A percentile compares a stretch with the other conserved stretches of the same genome.
Conservation (phyloP, 2,113 vertebrate species). For the Dascyllus trimaculatus region DNA sequence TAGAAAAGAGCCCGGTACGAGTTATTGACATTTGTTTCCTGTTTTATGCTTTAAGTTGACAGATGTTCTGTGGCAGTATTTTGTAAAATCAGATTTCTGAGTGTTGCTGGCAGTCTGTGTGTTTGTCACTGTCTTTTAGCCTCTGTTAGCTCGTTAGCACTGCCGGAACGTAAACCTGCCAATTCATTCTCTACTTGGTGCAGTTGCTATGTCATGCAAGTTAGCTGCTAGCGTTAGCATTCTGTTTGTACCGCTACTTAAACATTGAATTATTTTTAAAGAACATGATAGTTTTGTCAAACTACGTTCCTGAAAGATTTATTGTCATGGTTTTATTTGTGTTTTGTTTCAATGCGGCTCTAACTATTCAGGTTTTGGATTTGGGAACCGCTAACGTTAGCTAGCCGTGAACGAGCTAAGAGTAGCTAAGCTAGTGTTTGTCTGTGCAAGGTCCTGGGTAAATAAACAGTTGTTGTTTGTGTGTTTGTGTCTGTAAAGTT, state of each 20-base stretch:
- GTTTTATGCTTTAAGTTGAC: not conserved
- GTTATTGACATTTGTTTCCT: slow-evolving; percentile 21
- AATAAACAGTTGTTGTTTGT: not conserved
- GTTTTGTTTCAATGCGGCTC: not conserved
- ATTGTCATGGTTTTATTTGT: not conserved
- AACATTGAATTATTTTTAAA: not conserved
- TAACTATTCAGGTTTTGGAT: fast-evolving
- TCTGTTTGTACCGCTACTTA: not conserved
- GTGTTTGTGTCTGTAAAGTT: too few relatives aligned
- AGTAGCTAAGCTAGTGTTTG: slow-evolving; percentile 20
- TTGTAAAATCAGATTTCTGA: fast-evolving
- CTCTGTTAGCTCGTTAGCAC: not conserved
- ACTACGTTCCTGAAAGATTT: fast-evolving
- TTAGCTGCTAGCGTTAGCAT: slow-evolving; percentile 65
- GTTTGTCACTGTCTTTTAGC: not conserved
- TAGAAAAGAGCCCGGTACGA: slow-evolving; percentile 83
- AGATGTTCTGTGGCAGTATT: not conserved
- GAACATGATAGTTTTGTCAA: fast-evolving
- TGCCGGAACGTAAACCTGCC: slow-evolving; percentile 67
- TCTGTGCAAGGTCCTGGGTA: too few relatives aligned
- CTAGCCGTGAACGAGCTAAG: not conserved
- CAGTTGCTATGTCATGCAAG: slow-evolving; percentile 76
- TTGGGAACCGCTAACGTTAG: not conserved
- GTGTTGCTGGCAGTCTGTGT: fast-evolving
- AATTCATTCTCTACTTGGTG: slow-evolving; percentile 75